These are phyloP conservation scores for Patella caerulea DNA, from an alignment of 2,888 invertebrate genomes.

Conservation along the genomic window DNA sequence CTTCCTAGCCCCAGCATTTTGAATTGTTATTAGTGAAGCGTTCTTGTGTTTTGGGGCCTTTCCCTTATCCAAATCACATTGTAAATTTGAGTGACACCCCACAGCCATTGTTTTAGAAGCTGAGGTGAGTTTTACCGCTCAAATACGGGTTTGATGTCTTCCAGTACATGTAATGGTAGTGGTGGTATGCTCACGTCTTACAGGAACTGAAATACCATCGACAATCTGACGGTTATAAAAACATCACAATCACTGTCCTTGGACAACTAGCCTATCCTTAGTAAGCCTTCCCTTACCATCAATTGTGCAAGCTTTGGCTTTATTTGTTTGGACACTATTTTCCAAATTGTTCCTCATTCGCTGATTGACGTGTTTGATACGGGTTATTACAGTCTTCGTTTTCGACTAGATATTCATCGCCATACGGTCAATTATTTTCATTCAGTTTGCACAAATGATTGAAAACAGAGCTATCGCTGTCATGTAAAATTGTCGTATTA, in stretches of 20 bases:
- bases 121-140: neutral
- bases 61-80: constrained; percentile 2
- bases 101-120: neutral
- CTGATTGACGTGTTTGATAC: no score
- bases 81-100: neutral
- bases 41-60: neutral
- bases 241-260: neutral
- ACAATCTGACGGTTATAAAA: no score
- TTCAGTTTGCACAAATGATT: neutral
- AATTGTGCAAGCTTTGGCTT: neutral
- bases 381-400: neutral
- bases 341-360: constrained; percentile 3
- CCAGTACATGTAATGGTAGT: neutral
- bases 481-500: neutral
- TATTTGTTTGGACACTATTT: neutral
- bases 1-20: neutral
- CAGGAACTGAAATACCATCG: neutral
- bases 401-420: neutral
- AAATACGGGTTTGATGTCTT: neutral
- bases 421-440: neutral
- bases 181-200: neutral
- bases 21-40: neutral
- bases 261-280: neutral
- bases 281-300: constrained; percentile 1
- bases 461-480: constrained; percentile 2